phyloP scores from a whole-genome alignment of 2,888 invertebrate species.

The Drosophila hamatofila region DNA sequence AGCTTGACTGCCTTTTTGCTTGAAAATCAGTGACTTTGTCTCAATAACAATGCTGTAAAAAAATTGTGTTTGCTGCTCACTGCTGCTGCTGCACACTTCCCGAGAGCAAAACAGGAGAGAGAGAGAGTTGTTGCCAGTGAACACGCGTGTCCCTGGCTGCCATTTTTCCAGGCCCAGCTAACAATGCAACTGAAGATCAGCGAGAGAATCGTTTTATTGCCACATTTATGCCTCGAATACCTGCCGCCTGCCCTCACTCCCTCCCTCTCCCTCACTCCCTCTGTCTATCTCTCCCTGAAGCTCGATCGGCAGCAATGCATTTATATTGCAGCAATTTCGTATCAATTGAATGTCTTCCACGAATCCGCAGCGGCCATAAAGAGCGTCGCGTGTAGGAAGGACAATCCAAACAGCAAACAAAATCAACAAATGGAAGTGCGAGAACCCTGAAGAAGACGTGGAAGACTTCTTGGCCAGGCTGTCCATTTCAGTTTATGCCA shows the following conservation, averaged over 20 bases:
- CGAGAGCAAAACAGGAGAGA: neutral
- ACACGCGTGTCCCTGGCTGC: conserved; percentile 68
- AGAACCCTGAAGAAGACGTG: conserved; percentile 27
- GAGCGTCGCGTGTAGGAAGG: conserved; percentile 73
- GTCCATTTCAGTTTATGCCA: conserved; percentile 57
- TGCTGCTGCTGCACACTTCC: conserved; percentile 46
- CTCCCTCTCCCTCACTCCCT: neutral
- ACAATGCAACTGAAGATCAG: conserved; percentile 34
- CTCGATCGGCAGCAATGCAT: conserved; percentile 76
- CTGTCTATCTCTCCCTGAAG: neutral
- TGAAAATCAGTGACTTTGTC: conserved; percentile 71
- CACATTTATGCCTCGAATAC: conserved; percentile 59
- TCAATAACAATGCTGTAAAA: conserved; percentile 66
- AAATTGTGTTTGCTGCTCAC: conserved; percentile 54
- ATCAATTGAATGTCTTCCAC: conserved; percentile 80
- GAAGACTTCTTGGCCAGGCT: conserved; percentile 41
- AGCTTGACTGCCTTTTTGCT: conserved; percentile 24
- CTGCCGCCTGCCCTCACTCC: conserved; percentile 26
- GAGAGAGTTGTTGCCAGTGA: conserved; percentile 11
- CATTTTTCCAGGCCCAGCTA: conserved; percentile 38
- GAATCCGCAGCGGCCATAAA: conserved; percentile 70
- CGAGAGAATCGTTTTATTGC: conserved; percentile 61
- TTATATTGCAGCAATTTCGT: conserved; percentile 81
- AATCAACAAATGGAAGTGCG: conserved; percentile 11
- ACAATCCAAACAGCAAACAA: conserved; percentile 35